Conservation (phyloP, 2,888 invertebrate species). For the Dicyrtomina minuta region DNA sequence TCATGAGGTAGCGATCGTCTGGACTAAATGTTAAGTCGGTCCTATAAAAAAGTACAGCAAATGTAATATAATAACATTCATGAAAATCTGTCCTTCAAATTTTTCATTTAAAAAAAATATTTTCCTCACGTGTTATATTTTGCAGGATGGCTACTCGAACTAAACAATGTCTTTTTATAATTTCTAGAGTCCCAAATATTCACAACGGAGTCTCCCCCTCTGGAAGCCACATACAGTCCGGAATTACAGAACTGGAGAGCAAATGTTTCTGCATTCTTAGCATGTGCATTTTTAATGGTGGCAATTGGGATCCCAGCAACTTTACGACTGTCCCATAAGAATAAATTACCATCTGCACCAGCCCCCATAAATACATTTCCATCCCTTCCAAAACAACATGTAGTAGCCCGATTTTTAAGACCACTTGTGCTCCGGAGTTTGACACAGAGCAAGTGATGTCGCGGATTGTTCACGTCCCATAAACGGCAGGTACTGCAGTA, state of each 20-base stretch:
- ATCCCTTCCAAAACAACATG: constrained; percentile 80
- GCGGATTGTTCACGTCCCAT: constrained; percentile 81
- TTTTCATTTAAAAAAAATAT: neutral
- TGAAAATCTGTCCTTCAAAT: neutral
- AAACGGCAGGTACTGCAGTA: constrained; percentile 72
- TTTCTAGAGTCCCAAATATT: constrained; percentile 92
- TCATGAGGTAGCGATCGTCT: constrained; percentile 67
- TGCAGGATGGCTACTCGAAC: constrained; percentile 71
- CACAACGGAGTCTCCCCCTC: constrained; percentile 88
- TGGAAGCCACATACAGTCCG: constrained; percentile 72
- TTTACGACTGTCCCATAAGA: constrained; percentile 94
- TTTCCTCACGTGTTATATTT: constrained; percentile 65
- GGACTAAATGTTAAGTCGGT: constrained; percentile 80
- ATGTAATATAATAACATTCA: neutral
- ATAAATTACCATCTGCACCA: constrained; percentile 91
- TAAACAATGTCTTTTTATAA: constrained; percentile 75
- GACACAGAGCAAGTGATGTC: constrained; percentile 77
- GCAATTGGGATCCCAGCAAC: constrained; percentile 65
- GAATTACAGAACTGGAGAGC: constrained; percentile 86
- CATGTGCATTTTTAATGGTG: constrained; percentile 73
- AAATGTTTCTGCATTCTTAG: constrained; percentile 75
- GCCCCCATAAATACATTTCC: constrained; percentile 86
- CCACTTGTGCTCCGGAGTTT: constrained; percentile 86
- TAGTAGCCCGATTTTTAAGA: constrained; percentile 78
- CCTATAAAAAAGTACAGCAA: too few species aligned